These are phyloP conservation scores for Narcine bancroftii DNA, from an alignment of 2,113 vertebrate species.

Conservation along the genomic window DNA sequence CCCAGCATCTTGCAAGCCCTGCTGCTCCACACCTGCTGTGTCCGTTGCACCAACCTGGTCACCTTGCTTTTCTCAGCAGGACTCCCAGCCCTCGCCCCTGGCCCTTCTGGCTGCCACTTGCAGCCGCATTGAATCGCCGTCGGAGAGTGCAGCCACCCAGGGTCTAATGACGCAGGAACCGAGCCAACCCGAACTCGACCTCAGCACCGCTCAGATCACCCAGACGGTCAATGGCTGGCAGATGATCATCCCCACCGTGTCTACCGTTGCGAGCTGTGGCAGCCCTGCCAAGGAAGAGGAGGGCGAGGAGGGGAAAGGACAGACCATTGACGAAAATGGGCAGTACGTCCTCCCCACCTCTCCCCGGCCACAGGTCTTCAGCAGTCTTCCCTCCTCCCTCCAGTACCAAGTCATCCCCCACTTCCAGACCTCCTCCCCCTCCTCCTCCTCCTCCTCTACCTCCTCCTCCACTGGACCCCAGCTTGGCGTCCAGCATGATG, in stretches of 20 bases:
- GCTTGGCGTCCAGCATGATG: too few species aligned
- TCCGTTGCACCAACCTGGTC: too few species aligned
- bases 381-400: too few species aligned
- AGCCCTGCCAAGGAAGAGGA: conserved; percentile 59
- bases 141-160: conserved; percentile 68
- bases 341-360: too few species aligned
- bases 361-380: too few species aligned
- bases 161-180: conserved; percentile 52
- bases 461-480: conserved; percentile 59
- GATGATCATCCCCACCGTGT: conserved; percentile 63
- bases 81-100: conserved; percentile 86
- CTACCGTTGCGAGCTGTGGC: conserved; percentile 49
- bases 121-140: conserved; percentile 89
- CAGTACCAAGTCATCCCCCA: conserved; percentile 94
- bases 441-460: conserved; percentile 50
- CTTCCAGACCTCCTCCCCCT: conserved; percentile 57
- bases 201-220: conserved; percentile 70
- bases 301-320: not conserved
- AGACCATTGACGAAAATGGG: too few species aligned
- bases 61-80: conserved; percentile 60
- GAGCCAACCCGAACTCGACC: conserved; percentile 58
- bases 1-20: too few species aligned
- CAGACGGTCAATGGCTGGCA: conserved; percentile 86
- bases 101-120: conserved; percentile 92
- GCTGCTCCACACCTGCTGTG: too few species aligned